A percentile compares a stretch with the other conserved stretches of the same genome.
These are phyloP conservation scores for Microcebus lehilahytsara DNA, from an alignment of 2,113 vertebrate genomes.

Conservation along the genomic window DNA sequence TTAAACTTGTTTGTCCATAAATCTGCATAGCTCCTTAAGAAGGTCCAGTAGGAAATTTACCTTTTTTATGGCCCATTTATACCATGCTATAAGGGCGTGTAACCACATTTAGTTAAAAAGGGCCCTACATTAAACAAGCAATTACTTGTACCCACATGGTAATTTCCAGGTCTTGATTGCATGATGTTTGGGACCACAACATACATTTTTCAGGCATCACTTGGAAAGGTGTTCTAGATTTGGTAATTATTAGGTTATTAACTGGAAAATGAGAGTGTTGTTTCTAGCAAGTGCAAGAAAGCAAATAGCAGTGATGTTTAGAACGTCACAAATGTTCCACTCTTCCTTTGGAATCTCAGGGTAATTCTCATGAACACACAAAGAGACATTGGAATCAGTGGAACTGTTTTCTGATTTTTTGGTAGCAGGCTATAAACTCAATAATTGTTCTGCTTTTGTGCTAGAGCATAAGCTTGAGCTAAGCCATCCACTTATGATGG, in stretches of 20 bases:
- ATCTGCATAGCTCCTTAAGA: background rate
- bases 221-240: background rate
- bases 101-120: background rate
- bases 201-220: background rate
- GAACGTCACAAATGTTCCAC: background rate
- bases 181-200: background rate
- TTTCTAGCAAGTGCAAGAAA: background rate
- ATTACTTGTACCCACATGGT: background rate
- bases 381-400: background rate
- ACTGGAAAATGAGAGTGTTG: background rate
- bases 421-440: background rate
- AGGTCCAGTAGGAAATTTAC: background rate
- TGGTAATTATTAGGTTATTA: background rate
- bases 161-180: background rate
- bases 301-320: background rate
- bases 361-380: background rate
- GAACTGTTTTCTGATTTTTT: background rate
- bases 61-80: background rate
- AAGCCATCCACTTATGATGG: background rate
- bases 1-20: background rate
- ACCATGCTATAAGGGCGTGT: background rate
- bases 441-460: background rate
- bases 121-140: background rate
- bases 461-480: background rate
- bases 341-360: background rate